Percentiles rank a stretch among this genome's conserved stretches.
These are phyloP conservation scores for Channa maculata DNA, from an alignment of 2,113 vertebrate species.

Conservation along the genomic window DNA sequence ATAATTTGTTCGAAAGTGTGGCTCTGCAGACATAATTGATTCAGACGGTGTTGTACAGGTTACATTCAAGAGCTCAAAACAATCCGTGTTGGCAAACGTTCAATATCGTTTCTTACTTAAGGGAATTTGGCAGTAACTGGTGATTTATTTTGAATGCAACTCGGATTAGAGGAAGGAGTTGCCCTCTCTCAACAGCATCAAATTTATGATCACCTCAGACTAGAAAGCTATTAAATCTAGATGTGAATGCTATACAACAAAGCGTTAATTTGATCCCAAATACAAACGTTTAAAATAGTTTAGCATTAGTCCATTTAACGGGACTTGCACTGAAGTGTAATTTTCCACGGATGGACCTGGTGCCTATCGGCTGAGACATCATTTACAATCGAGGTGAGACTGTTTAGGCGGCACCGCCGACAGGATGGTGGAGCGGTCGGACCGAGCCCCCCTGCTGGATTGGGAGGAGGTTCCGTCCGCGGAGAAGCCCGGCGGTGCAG, in stretches of 20 bases:
- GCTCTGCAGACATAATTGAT: not conserved
- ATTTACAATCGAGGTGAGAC: conserved; percentile 60
- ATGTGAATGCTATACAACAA: not conserved
- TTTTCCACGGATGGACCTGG: conserved; percentile 64
- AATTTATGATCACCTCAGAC: conserved; percentile 62
- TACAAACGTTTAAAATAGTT: conserved; percentile 31
- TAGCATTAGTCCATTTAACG: conserved; percentile 35
- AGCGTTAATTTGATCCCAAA: conserved; percentile 15
- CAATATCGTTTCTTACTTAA: not conserved
- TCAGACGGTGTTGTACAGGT: not conserved
- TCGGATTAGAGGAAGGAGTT: conserved; percentile 62
- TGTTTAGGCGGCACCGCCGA: conserved; percentile 67
- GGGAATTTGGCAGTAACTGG: not conserved
- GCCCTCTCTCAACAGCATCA: conserved; percentile 66
- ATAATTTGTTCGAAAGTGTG: conserved; percentile 49
- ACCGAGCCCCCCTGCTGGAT: conserved; percentile 90
- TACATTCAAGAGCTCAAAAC: conserved; percentile 60
- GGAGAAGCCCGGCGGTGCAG: conserved; percentile 64
- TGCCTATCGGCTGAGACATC: conserved; percentile 64
- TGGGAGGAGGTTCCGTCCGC: conserved; percentile 89
- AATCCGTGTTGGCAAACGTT: conserved; percentile 36
- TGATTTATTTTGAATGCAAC: conserved; percentile 63
- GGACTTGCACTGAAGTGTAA: conserved; percentile 31
- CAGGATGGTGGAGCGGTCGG: conserved; percentile 85
- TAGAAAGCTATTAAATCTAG: conserved; percentile 35